These are phyloP conservation scores for Prionailurus viverrinus DNA, from an alignment of 2,113 vertebrate genomes.

Conservation along the genomic window DNA sequence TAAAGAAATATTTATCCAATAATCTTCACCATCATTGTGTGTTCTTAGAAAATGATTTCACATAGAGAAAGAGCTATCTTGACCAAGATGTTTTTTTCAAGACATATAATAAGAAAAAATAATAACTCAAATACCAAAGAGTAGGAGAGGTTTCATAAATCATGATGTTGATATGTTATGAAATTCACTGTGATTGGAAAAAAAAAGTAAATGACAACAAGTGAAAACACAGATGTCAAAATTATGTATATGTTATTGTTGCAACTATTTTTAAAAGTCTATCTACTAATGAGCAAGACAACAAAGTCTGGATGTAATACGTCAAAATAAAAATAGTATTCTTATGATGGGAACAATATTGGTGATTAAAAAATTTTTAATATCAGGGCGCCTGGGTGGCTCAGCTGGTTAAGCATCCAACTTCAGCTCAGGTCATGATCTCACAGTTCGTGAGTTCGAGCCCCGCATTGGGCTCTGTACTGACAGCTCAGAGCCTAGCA, in stretches of 20 bases:
- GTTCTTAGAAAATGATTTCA: conserved; percentile 1
- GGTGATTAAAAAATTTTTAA: neutral
- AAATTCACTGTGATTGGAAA: neutral
- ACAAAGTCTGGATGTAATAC: conserved; percentile 23
- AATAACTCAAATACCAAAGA: neutral
- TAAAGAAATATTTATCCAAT: neutral
- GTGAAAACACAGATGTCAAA: conserved; percentile 49
- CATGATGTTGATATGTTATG: neutral
- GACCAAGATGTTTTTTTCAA: conserved; percentile 29
- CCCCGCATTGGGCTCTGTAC: too few species aligned
- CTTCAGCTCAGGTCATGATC: too few species aligned
- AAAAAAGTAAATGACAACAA: conserved; percentile 5
- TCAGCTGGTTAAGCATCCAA: too few species aligned
- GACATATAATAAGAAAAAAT: neutral
- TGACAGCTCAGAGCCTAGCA: too few species aligned
- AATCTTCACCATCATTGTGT: neutral
- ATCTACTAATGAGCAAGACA: neutral
- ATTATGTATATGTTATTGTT: neutral
- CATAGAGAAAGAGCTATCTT: neutral
- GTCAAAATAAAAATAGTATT: conserved; percentile 42
- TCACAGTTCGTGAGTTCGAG: too few species aligned
- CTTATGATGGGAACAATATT: neutral
- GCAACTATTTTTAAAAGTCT: neutral
- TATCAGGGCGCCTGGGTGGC: neutral
- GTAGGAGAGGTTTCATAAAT: conserved; percentile 6